These are phyloP conservation scores for Shinisaurus crocodilurus DNA, from an alignment of 2,113 vertebrate species.

Conservation along the genomic window DNA sequence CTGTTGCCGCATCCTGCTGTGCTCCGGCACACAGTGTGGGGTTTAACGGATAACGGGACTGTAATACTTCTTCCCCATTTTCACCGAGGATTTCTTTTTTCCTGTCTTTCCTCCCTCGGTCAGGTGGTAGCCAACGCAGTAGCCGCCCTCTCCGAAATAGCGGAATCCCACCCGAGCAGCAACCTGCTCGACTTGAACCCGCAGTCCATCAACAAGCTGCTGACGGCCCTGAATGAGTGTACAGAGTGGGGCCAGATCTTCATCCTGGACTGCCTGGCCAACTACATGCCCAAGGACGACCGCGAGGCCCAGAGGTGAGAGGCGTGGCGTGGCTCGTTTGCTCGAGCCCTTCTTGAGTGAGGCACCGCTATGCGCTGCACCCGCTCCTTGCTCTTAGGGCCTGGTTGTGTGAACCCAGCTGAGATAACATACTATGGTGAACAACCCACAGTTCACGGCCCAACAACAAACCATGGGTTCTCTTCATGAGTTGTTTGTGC, in stretches of 20 bases:
- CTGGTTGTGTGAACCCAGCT: too few species aligned
- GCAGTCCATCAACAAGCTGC: constrained; percentile 97
- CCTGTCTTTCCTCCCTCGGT: background rate
- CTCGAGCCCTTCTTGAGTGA: too few species aligned
- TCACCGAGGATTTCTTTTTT: background rate
- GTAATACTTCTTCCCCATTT: background rate
- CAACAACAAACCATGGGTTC: too few species aligned
- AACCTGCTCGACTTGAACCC: constrained; percentile 97
- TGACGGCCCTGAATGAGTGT: constrained; percentile 96
- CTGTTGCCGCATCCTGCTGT: background rate
- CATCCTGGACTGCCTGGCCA: constrained; percentile 97
- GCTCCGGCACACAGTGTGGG: background rate
- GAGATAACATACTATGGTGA: too few species aligned
- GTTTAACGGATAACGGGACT: too few species aligned
- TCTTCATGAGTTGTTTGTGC: too few species aligned
- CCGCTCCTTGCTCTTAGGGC: background rate
- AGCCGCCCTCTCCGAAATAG: constrained; percentile 95
- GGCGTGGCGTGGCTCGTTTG: too few species aligned
- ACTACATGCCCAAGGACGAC: constrained; percentile 96
- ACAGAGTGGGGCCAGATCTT: constrained; percentile 99
- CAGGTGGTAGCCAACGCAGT: constrained; percentile 98
- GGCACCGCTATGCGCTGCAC: background rate
- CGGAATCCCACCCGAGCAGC: constrained; percentile 97
- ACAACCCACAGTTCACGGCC: too few species aligned
- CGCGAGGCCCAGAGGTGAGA: constrained; percentile 96